Evolutionary conservation across 2,113 vertebrate species (phyloP).

Genomic region (Notechis scutatus): DNA sequence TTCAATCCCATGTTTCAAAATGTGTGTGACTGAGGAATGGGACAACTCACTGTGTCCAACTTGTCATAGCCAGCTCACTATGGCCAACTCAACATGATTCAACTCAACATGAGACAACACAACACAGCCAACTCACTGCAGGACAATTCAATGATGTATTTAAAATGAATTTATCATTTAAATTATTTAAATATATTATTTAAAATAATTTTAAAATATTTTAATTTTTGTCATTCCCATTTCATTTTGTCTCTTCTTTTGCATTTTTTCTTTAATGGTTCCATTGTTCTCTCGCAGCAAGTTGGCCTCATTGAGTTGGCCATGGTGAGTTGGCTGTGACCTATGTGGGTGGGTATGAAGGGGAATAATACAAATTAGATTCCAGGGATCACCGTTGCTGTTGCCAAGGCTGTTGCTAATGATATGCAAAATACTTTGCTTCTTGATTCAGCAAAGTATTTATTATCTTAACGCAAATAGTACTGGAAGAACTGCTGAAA

Average conservation of each 20-base stretch:
- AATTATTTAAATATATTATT: not conserved
- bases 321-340: not conserved
- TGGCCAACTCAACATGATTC: too few relatives aligned
- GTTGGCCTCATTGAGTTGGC: not conserved
- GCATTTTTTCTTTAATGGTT: not conserved
- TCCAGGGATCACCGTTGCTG: too few relatives aligned
- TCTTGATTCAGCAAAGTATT: not conserved
- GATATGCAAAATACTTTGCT: not conserved
- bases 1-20: not conserved
- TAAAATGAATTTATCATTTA: not conserved
- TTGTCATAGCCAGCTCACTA: too few relatives aligned
- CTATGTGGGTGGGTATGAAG: rapidly evolving
- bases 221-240: not conserved
- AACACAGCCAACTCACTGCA: too few relatives aligned
- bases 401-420: not conserved
- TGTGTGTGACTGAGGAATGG: too few relatives aligned
- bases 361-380: not conserved
- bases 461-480: not conserved
- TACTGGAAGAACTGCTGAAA: not conserved
- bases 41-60: too few relatives aligned
- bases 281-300: not conserved
- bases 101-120: too few relatives aligned
- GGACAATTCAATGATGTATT: too few relatives aligned
- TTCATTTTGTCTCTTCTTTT: not conserved
- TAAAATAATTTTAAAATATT: not conserved